phyloP scores from a whole-genome alignment of 2,113 vertebrate genomes.

The Psilopogon haemacephalus region DNA sequence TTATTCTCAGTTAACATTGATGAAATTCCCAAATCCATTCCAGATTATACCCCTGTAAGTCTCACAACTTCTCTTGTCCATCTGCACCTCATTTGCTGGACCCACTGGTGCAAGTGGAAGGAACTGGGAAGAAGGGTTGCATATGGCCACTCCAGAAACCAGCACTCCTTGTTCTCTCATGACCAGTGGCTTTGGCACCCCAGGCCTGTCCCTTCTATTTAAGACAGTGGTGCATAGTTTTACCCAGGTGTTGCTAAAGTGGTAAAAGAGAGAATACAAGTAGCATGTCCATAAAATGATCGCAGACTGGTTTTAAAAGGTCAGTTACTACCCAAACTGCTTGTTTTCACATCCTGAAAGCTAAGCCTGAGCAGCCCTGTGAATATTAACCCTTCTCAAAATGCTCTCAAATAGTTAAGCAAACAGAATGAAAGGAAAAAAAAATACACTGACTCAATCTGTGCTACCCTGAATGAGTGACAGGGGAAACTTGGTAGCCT shows the following conservation, averaged over 20 bases:
- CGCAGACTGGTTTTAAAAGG: background rate
- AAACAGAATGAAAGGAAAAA: background rate
- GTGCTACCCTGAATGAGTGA: background rate
- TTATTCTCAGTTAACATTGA: background rate
- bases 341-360: background rate
- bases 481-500: background rate
- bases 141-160: fast-evolving
- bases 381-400: background rate
- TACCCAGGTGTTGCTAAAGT: background rate
- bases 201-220: background rate
- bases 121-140: background rate
- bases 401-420: background rate
- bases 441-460: background rate
- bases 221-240: background rate
- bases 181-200: background rate
- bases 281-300: background rate
- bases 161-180: background rate
- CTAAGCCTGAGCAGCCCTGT: background rate
- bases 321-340: background rate
- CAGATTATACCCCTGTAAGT: background rate
- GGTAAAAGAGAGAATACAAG: background rate
- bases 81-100: background rate
- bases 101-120: background rate
- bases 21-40: background rate
- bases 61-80: background rate